Percentiles rank a stretch among this genome's conserved stretches.
Evolutionary conservation across 2,888 invertebrate genomes (phyloP).

Genomic region (Drosophila anomalata): DNA sequence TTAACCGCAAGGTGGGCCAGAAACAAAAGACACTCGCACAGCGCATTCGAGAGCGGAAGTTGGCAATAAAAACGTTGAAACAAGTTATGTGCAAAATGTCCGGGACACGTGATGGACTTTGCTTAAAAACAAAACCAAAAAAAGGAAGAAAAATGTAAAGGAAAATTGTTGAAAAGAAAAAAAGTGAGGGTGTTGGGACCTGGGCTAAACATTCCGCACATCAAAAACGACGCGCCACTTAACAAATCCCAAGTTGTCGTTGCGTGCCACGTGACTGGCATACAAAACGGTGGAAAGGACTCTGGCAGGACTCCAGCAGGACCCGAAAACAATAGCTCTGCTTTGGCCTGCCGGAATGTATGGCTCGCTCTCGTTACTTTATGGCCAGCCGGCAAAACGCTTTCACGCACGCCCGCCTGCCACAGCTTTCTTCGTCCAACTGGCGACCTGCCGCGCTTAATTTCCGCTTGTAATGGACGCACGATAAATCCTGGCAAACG

Average conservation of each 20-base stretch:
- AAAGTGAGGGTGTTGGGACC: constrained; percentile 14
- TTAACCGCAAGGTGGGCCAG: constrained; percentile 60
- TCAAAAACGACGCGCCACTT: constrained; percentile 71
- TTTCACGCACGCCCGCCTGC: constrained; percentile 76
- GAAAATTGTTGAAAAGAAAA: background rate
- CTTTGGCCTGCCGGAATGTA: constrained; percentile 48
- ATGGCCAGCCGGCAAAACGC: constrained; percentile 69
- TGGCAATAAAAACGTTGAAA: constrained; percentile 73
- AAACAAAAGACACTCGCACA: constrained; percentile 44
- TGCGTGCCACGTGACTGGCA: constrained; percentile 78
- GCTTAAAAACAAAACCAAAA: constrained; percentile 11
- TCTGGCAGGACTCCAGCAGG: constrained; percentile 7
- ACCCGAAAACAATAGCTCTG: constrained; percentile 68
- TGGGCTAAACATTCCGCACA: constrained; percentile 65
- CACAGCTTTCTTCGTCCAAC: constrained; percentile 22
- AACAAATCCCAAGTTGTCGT: constrained; percentile 80
- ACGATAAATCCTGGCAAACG: constrained; percentile 79
- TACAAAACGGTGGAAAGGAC: constrained; percentile 38
- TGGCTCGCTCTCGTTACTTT: constrained; percentile 42
- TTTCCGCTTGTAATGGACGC: constrained; percentile 80
- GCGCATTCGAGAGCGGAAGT: constrained; percentile 56
- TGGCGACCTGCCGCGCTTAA: constrained; percentile 78
- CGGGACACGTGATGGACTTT: constrained; percentile 66
- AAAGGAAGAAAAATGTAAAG: constrained; percentile 7
- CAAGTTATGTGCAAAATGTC: constrained; percentile 76